Percentiles rank a stretch among this genome's conserved stretches.
phyloP scores from a whole-genome alignment of 2,113 vertebrate genomes.

The Herpetotheres cachinnans region DNA sequence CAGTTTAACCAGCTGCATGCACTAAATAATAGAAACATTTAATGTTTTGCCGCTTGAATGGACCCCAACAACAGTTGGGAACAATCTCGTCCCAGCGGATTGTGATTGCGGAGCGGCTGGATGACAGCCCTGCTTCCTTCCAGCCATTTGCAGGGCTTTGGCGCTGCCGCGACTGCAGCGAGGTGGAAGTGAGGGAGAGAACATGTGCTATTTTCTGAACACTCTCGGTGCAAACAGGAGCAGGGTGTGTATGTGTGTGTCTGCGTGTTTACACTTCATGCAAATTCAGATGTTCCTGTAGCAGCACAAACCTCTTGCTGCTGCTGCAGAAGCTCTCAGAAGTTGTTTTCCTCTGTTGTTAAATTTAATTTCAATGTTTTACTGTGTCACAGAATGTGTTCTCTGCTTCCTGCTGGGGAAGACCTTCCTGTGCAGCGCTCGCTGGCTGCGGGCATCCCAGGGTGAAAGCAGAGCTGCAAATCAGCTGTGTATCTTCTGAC shows the following conservation, averaged over 20 bases:
- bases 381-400: slow-evolving; percentile 38
- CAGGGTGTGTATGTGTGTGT: background rate
- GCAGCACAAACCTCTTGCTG: slow-evolving; percentile 10
- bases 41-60: slow-evolving; percentile 35
- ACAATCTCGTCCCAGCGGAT: background rate
- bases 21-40: slow-evolving; percentile 62
- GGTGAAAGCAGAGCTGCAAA: slow-evolving; percentile 7
- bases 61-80: background rate
- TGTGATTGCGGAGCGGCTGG: background rate
- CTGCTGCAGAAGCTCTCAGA: slow-evolving; percentile 31
- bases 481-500: background rate
- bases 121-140: slow-evolving; percentile 5
- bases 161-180: background rate
- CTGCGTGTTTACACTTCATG: background rate
- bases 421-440: background rate
- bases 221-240: background rate
- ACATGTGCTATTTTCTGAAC: slow-evolving; percentile 35
- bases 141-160: background rate
- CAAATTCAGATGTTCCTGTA: slow-evolving; percentile 26
- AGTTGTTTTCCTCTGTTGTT: slow-evolving; percentile 47
- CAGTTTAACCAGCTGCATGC: slow-evolving; percentile 48
- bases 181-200: background rate
- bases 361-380: slow-evolving; percentile 46
- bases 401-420: background rate
- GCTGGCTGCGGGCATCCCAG: background rate